phyloP scores from a whole-genome alignment of 2,113 vertebrate species.

The Phaethon lepturus region DNA sequence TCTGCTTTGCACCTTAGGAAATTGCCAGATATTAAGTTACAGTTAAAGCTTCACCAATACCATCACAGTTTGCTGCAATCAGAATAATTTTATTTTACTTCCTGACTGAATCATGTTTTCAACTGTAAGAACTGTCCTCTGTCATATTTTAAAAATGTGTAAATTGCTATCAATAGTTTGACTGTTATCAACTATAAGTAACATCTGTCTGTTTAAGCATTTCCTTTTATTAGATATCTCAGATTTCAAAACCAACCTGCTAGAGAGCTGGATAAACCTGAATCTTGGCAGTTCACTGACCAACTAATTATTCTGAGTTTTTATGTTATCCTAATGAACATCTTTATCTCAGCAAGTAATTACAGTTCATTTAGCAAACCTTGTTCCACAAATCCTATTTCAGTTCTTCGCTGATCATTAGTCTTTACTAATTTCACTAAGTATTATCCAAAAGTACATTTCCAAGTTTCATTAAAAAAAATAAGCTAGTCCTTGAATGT shows the following conservation, averaged over 20 bases:
- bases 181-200: neutral
- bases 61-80: neutral
- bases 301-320: neutral
- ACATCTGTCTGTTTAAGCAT: neutral
- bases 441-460: neutral
- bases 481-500: neutral
- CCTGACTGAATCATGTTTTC: neutral
- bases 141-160: neutral
- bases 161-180: neutral
- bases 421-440: neutral
- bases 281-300: neutral
- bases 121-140: neutral
- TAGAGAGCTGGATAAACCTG: neutral
- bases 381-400: neutral
- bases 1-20: conserved; percentile 51
- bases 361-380: neutral
- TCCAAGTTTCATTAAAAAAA: neutral
- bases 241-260: neutral
- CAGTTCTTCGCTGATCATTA: neutral
- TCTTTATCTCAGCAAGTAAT: neutral
- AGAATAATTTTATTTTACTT: neutral
- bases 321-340: neutral
- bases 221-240: neutral
- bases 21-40: neutral
- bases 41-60: neutral